Conservation (phyloP, 2,797 vertebrate species). For the Macropus fuliginosus region DNA sequence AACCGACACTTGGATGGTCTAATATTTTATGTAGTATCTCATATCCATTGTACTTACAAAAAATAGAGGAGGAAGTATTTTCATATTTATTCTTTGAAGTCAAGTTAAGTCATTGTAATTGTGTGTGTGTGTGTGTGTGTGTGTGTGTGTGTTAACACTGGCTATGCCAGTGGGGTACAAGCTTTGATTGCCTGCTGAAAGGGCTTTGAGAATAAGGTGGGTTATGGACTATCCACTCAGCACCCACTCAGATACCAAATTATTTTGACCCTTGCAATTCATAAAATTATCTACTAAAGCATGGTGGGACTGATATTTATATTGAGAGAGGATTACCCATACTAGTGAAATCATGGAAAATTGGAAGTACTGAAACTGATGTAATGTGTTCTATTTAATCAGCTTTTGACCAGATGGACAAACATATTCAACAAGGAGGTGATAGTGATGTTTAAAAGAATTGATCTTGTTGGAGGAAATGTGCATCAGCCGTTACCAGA, state of each 20-base stretch:
- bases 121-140: no score
- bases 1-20: not conserved
- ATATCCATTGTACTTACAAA: not conserved
- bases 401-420: constrained; percentile 5
- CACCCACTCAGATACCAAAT: not conserved
- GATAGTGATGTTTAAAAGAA: not conserved
- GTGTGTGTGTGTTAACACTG: not conserved
- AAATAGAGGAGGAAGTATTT: not conserved
- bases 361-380: not conserved
- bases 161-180: not conserved
- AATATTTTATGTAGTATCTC: not conserved
- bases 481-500: not conserved
- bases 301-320: not conserved
- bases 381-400: not conserved
- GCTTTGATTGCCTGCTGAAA: not conserved
- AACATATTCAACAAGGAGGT: constrained; percentile 8
- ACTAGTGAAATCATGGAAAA: not conserved
- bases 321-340: not conserved
- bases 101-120: not conserved
- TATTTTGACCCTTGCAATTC: not conserved
- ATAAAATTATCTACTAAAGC: not conserved
- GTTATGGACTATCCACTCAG: not conserved
- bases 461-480: constrained; percentile 10
- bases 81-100: not conserved
- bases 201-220: not conserved